These are phyloP conservation scores for Panthera leo DNA, from an alignment of 2,113 vertebrate species.

Conservation along the genomic window DNA sequence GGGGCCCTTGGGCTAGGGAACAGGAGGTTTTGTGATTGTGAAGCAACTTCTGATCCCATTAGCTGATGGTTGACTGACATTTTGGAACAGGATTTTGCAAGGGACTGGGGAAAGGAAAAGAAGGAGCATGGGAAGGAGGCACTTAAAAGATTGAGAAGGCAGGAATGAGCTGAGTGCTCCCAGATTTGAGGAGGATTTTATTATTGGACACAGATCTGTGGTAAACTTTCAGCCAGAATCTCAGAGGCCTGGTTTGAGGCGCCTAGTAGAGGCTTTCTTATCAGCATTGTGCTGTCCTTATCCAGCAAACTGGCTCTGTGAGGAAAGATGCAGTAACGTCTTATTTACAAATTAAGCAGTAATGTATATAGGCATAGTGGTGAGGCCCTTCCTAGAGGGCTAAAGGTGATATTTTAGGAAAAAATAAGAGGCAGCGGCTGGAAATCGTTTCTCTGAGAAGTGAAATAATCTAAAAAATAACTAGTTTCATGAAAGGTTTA, in stretches of 20 bases:
- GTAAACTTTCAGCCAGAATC: not conserved
- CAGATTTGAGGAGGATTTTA: constrained; percentile 51
- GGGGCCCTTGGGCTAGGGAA: not conserved
- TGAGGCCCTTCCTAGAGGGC: not conserved
- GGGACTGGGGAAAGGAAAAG: constrained; percentile 67
- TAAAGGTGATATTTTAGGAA: not conserved
- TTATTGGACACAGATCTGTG: constrained; percentile 54
- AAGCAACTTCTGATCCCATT: constrained; percentile 73
- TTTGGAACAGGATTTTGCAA: constrained; percentile 74
- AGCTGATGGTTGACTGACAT: constrained; percentile 75
- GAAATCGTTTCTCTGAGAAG: constrained; percentile 23
- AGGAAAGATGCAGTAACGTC: not conserved
- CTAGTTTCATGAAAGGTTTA: constrained; percentile 3
- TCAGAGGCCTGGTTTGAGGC: not conserved
- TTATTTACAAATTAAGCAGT: not conserved
- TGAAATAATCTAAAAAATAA: constrained; percentile 40
- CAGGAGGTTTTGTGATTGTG: constrained; percentile 59
- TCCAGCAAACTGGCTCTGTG: not conserved
- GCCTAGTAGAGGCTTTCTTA: not conserved
- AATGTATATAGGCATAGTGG: not conserved
- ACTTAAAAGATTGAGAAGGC: constrained; percentile 40
- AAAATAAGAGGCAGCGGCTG: not conserved
- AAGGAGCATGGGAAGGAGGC: constrained; percentile 55
- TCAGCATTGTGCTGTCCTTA: not conserved
- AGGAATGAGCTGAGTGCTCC: constrained; percentile 51